Base-by-base conservation (phyloP, 1,140 invertebrate species). In the Trichonephila clavipes region DNA sequence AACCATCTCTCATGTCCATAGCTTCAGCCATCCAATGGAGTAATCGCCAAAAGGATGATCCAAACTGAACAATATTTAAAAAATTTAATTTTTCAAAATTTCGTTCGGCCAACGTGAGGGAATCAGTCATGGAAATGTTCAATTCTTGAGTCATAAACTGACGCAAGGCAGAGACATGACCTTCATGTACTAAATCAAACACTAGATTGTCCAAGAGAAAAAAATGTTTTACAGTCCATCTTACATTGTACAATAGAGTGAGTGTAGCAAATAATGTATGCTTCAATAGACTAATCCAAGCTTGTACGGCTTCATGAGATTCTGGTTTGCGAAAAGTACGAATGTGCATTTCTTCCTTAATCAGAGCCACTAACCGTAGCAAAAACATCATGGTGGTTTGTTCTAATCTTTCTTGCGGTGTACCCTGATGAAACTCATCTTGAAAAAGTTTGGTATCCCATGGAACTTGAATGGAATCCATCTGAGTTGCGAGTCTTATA, bases 11-110 rank as follows among this genome's bases (percentile, higher is more conserved):
- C 61, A 62, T 8, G 16, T 88, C 86, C 16, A 64, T 66, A 14
- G 86, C 86, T 19, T 88, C 86, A 0, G 86, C 86, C 86, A 88
- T 88, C 86, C 86, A 88, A 28, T 88, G 86, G 0, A 88, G 59
- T n/a, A 88, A 61, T 6, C 86, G 34, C 86, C 86, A 88, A n/a
- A 62, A 88, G 24, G 14, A 66, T 1, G 86, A 66, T 2, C 86
- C 62, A n/a, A 88, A 66, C 1, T 28, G 28, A 28, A 28, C 28
- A 28, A 28, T 28, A 28, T 28, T 28, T 28, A 28, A 28, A 28
- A 28, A 28, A 28, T 28, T 28, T 28, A 28, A 28, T 28, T 28
- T 28, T 28, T 28, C 28, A 28, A 28, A 28, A 28, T 28, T 28
- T 28, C 28, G 28, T 44, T 88, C 86, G 0, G 86, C 86, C 0